phyloP scores from a whole-genome alignment of 2,797 vertebrate species.

The Ceryle rudis region DNA sequence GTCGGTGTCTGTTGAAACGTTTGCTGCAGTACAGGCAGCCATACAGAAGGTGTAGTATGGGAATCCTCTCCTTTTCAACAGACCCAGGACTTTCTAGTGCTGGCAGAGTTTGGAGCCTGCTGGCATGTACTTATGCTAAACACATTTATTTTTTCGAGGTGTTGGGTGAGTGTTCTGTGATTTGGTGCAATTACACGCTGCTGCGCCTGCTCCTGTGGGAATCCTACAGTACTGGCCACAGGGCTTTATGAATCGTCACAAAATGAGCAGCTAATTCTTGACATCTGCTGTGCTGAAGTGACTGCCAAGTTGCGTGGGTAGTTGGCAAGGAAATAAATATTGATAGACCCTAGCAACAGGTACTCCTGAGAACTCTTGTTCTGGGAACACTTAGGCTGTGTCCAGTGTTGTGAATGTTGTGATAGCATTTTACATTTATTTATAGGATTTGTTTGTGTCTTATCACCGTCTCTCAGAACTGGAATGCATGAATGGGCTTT shows the following conservation, averaged over 20 bases:
- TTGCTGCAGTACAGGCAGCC: fast-evolving
- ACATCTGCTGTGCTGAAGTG: conserved; percentile 43
- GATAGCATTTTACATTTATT: conserved; percentile 41
- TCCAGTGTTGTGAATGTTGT: neutral
- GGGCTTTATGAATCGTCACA: conserved; percentile 2
- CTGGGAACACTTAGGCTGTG: neutral
- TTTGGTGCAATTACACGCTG: neutral
- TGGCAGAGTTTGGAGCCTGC: neutral
- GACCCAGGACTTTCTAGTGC: neutral
- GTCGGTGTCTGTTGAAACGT: neutral
- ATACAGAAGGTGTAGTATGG: neutral
- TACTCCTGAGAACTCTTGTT: conserved; percentile 40
- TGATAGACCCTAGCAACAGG: conserved; percentile 60
- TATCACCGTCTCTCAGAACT: neutral
- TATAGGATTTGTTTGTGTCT: conserved; percentile 35
- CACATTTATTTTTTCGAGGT: conserved; percentile 43
- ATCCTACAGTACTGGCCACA: neutral
- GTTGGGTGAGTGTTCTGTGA: conserved; percentile 29
- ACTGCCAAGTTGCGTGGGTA: conserved; percentile 40
- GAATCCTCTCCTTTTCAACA: neutral
- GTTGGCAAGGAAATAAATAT: conserved; percentile 54
- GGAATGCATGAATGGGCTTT: neutral
- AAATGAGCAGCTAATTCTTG: conserved; percentile 26
- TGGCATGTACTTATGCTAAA: neutral
- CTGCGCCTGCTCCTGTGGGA: conserved; percentile 23